Percentiles rank a stretch among this genome's conserved stretches.
phyloP scores from a whole-genome alignment of 2,888 invertebrate species.

The Theretra japonica region DNA sequence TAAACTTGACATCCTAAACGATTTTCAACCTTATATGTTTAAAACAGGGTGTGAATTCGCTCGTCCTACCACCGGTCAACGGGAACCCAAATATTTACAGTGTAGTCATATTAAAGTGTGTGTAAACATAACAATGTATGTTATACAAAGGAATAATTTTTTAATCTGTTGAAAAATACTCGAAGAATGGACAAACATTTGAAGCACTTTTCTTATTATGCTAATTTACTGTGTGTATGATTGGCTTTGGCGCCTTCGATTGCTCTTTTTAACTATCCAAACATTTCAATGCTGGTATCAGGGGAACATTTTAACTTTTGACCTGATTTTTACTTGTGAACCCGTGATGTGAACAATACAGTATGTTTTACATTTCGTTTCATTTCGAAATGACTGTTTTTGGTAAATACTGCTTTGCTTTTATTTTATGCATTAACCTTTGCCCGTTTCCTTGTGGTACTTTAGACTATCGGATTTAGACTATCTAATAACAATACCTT shows the following conservation, averaged over 20 bases:
- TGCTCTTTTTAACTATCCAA: neutral
- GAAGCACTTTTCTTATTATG: neutral
- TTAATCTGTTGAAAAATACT: constrained; percentile 19
- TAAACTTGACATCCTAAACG: neutral
- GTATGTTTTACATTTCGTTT: no score
- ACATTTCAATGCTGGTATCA: neutral
- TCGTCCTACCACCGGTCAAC: neutral
- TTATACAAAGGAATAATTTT: constrained; percentile 11
- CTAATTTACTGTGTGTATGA: neutral
- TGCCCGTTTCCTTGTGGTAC: no score
- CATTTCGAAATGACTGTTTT: no score
- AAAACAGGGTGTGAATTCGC: neutral
- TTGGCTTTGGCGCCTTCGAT: neutral
- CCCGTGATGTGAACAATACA: no score
- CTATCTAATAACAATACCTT: no score
- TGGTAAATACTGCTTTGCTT: no score
- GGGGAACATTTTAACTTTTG: no score
- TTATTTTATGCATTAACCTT: no score
- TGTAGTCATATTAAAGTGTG: constrained; percentile 23
- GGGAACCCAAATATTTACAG: constrained; percentile 7
- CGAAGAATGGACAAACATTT: constrained; percentile 6
- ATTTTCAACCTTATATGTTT: neutral
- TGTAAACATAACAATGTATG: constrained; percentile 25
- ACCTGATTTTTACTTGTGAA: no score
- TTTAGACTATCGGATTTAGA: no score